Conservation (phyloP, 2,888 invertebrate species). For the Apamea monoglypha region DNA sequence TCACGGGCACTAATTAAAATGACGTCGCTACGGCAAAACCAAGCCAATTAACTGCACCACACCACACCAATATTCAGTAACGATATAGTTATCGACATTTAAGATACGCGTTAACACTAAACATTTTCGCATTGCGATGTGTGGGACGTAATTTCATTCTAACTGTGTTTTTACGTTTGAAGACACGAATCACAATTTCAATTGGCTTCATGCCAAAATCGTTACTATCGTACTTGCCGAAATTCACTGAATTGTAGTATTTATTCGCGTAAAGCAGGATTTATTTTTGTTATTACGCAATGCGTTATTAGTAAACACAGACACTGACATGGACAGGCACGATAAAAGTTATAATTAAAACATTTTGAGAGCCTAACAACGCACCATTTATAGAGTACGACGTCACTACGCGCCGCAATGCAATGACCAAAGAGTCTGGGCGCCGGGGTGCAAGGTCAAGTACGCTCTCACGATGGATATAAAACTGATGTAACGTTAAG, state of each 20-base stretch:
- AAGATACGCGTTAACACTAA: slow-evolving; percentile 42
- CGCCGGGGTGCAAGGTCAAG: slow-evolving; percentile 60
- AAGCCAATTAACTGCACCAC: slow-evolving; percentile 34
- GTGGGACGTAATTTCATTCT: slow-evolving; percentile 55
- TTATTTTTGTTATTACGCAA: slow-evolving; percentile 50
- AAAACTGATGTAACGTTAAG: slow-evolving; percentile 47
- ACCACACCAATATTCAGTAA: slow-evolving; percentile 36
- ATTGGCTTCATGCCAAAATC: slow-evolving; percentile 54
- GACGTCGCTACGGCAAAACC: slow-evolving; percentile 13
- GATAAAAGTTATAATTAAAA: slow-evolving; percentile 25
- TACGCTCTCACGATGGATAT: slow-evolving; percentile 26
- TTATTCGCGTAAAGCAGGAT: slow-evolving; percentile 51
- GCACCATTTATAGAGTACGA: slow-evolving; percentile 41
- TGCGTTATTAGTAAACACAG: slow-evolving; percentile 59
- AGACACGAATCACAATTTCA: slow-evolving; percentile 62
- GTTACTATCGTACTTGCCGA: slow-evolving; percentile 56
- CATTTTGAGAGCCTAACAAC: slow-evolving; percentile 22
- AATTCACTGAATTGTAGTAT: slow-evolving; percentile 47
- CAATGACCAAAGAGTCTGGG: slow-evolving; percentile 51
- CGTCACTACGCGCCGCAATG: slow-evolving; percentile 57
- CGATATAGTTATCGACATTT: slow-evolving; percentile 31
- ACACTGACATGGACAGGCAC: slow-evolving; percentile 35
- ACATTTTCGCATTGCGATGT: slow-evolving; percentile 37
- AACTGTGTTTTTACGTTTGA: slow-evolving; percentile 54
- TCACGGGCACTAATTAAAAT: slow-evolving; percentile 26